Evolutionary conservation across 2,888 invertebrate genomes (phyloP).

Genomic region (Conus canariensis): DNA sequence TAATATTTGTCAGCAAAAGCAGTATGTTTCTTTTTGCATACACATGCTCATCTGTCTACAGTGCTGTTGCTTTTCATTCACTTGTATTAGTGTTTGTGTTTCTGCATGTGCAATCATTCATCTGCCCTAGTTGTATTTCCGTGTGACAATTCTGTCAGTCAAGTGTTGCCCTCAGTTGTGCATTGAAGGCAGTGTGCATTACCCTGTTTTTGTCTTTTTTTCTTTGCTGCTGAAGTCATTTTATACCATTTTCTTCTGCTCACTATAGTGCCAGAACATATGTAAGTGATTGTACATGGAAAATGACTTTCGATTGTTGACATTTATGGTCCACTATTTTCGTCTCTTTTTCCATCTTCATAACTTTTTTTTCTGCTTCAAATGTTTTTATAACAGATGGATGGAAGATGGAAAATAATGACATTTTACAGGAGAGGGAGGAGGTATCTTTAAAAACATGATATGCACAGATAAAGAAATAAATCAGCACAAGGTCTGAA

Average conservation of each 20-base stretch:
- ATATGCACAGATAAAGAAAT: conserved; percentile 23
- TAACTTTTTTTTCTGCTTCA: too few species aligned
- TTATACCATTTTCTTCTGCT: neutral
- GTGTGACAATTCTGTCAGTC: neutral
- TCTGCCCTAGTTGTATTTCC: neutral
- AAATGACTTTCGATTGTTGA: neutral
- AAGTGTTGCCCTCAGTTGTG: neutral
- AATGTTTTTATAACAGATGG: too few species aligned
- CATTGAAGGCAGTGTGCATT: neutral
- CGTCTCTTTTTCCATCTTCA: too few species aligned
- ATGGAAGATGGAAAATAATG: too few species aligned
- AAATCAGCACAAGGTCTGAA: neutral
- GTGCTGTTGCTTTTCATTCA: neutral
- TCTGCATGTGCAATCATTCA: neutral
- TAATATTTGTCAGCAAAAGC: neutral
- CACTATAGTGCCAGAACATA: neutral
- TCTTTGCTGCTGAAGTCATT: neutral
- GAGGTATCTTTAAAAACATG: neutral
- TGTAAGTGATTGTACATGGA: neutral
- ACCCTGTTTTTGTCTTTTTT: neutral
- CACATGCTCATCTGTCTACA: neutral
- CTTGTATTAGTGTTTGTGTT: neutral
- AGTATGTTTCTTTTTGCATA: neutral
- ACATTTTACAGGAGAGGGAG: too few species aligned
- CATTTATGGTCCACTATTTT: too few species aligned